These are phyloP conservation scores for Noctua janthina DNA, from an alignment of 2,888 invertebrate genomes.

Conservation along the genomic window DNA sequence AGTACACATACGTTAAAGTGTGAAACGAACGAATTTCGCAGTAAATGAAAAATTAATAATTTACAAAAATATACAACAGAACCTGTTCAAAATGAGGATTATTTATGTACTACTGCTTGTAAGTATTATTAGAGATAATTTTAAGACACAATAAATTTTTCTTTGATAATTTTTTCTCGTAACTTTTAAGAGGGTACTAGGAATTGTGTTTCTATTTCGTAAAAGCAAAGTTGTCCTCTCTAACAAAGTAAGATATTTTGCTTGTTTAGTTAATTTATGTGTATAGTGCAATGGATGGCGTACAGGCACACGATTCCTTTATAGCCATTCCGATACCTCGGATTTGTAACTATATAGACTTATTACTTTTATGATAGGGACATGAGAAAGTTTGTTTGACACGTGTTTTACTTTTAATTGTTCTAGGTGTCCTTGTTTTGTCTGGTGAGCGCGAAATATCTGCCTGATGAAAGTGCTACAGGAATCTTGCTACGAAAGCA, in stretches of 20 bases:
- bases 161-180: background rate
- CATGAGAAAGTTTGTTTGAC: background rate
- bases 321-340: background rate
- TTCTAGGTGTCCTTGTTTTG: slow-evolving; percentile 85
- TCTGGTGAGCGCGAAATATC: slow-evolving; percentile 84
- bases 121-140: slow-evolving; percentile 70
- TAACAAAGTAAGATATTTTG: background rate
- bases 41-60: slow-evolving; percentile 70
- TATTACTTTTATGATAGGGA: background rate
- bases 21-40: slow-evolving; percentile 86
- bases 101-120: slow-evolving; percentile 83
- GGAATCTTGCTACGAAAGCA: slow-evolving; percentile 72
- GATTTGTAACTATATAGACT: background rate
- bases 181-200: background rate
- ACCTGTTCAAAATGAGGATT: slow-evolving; percentile 81
- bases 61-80: slow-evolving; percentile 60
- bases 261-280: background rate
- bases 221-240: background rate
- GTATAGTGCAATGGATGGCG: background rate
- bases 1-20: slow-evolving; percentile 73
- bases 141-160: background rate
- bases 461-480: slow-evolving; percentile 80
- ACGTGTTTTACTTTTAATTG: slow-evolving; percentile 12
- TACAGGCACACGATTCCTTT: background rate
- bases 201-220: background rate